These are phyloP conservation scores for Incurvaria masculella DNA, from an alignment of 2,888 invertebrate genomes.

Conservation along the genomic window DNA sequence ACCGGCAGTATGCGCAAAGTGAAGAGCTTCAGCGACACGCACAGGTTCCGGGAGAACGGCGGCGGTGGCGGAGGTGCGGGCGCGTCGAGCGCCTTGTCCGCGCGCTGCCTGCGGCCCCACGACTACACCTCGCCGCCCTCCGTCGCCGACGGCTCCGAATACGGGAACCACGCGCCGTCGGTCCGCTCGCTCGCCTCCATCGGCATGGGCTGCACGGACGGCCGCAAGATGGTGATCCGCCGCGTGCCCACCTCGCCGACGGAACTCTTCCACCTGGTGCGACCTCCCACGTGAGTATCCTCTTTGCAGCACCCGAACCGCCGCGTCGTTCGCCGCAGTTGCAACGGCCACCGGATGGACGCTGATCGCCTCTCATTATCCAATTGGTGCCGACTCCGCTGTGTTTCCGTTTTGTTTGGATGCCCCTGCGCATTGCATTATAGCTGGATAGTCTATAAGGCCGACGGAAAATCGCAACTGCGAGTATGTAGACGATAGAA, in stretches of 20 bases:
- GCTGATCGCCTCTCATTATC: slow-evolving; percentile 3
- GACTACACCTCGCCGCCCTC: slow-evolving; percentile 31
- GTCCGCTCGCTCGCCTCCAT: slow-evolving; percentile 79
- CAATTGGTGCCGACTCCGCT: slow-evolving; percentile 3
- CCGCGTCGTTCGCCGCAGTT: too few relatives aligned
- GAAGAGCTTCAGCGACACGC: slow-evolving; percentile 51
- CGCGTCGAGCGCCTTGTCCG: slow-evolving; percentile 47
- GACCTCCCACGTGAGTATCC: slow-evolving; percentile 75
- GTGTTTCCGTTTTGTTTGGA: neutral
- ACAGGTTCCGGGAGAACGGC: slow-evolving; percentile 43
- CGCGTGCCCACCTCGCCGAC: slow-evolving; percentile 82
- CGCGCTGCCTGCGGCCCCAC: slow-evolving; percentile 45
- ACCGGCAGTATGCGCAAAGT: slow-evolving; percentile 52
- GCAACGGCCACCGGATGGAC: neutral
- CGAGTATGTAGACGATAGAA: too few relatives aligned
- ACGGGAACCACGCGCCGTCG: slow-evolving; percentile 63
- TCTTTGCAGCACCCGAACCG: too few relatives aligned
- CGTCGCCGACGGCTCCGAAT: slow-evolving; percentile 58
- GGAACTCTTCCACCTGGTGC: slow-evolving; percentile 81
- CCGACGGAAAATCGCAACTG: too few relatives aligned
- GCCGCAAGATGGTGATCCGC: slow-evolving; percentile 78
- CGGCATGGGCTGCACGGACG: slow-evolving; percentile 87
- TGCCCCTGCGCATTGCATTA: too few relatives aligned
- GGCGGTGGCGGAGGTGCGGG: slow-evolving; percentile 29
- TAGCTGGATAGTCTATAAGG: too few relatives aligned